Percentiles rank a stretch among this genome's conserved stretches.
Conservation (phyloP, 2,113 vertebrate species). For the Tachysurus vachellii region DNA sequence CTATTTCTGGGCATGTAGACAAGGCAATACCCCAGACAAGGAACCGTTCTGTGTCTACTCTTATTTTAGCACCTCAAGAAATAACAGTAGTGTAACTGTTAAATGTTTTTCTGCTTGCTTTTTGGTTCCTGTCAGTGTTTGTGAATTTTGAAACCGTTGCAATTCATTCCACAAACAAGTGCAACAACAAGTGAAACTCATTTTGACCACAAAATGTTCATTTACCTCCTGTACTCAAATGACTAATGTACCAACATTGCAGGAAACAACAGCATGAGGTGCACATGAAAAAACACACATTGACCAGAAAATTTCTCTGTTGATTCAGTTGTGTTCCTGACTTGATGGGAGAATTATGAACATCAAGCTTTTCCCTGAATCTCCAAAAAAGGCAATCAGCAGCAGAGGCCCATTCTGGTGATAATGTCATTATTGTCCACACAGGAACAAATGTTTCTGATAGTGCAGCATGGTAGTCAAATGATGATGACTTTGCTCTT, state of each 20-base stretch:
- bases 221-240: constrained; percentile 35
- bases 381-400: constrained; percentile 59
- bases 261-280: constrained; percentile 33
- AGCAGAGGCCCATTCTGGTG: constrained; percentile 54
- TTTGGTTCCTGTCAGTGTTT: constrained; percentile 48
- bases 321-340: constrained; percentile 26
- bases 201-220: constrained; percentile 46
- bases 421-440: constrained; percentile 62
- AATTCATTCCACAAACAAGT: constrained; percentile 39
- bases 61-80: not conserved
- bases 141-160: constrained; percentile 45
- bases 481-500: constrained; percentile 44
- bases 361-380: constrained; percentile 44
- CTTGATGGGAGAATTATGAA: constrained; percentile 34
- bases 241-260: constrained; percentile 36
- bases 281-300: not conserved
- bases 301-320: constrained; percentile 1
- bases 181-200: constrained; percentile 25
- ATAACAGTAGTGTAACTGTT: not conserved
- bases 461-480: constrained; percentile 31
- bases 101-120: constrained; percentile 26
- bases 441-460: constrained; percentile 53
- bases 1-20: not conserved
- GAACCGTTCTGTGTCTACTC: not conserved
- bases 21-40: not conserved